Conservation (phyloP, 64 coral and sea anemone genomes). For the Catalaphyllia jardinei region DNA sequence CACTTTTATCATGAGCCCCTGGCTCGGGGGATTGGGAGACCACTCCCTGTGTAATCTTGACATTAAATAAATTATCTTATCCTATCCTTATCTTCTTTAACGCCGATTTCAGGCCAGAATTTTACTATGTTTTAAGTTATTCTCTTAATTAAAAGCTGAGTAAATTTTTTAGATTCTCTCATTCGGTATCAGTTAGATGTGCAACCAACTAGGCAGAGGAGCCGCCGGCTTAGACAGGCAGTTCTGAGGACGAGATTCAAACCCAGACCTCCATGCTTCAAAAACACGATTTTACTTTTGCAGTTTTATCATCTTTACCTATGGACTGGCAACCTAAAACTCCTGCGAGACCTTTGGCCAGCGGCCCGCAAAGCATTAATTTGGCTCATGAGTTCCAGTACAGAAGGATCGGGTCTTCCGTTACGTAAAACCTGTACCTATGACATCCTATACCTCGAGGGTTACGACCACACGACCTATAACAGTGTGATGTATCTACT, state of each 20-base stretch:
- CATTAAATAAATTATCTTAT: too few species aligned
- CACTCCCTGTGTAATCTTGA: too few species aligned
- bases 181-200: too few species aligned
- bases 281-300: background rate
- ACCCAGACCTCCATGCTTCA: too few species aligned
- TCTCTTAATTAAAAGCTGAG: too few species aligned
- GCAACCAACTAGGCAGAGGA: too few species aligned
- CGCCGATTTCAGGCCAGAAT: too few species aligned
- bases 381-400: slow-evolving; percentile 66
- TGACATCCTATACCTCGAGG: slow-evolving; percentile 77
- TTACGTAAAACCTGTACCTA: slow-evolving; percentile 86
- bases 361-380: slow-evolving; percentile 57
- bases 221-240: background rate
- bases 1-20: too few species aligned
- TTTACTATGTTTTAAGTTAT: too few species aligned
- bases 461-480: slow-evolving; percentile 80
- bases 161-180: too few species aligned
- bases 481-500: slow-evolving; percentile 93
- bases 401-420: slow-evolving; percentile 66
- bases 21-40: too few species aligned
- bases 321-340: slow-evolving; percentile 67
- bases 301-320: slow-evolving; percentile 91
- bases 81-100: too few species aligned
- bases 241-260: background rate
- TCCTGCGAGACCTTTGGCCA: slow-evolving; percentile 83